Evolutionary conservation across 2,113 vertebrate genomes (phyloP).

Genomic region (Craseonycteris thonglongyai): DNA sequence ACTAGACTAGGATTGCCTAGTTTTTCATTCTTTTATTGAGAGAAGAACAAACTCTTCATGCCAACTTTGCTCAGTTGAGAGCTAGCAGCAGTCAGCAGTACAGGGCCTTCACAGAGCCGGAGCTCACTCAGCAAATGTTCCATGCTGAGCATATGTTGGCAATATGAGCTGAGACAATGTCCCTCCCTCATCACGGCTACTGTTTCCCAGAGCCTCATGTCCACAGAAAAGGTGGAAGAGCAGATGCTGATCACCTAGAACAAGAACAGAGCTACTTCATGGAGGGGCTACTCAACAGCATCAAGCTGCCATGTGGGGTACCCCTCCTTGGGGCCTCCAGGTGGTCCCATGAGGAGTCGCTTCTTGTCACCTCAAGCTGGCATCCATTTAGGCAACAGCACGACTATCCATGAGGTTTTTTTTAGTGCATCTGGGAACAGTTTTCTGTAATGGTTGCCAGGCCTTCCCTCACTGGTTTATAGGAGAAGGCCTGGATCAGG

Average conservation of each 20-base stretch:
- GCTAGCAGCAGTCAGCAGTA: slow-evolving; percentile 85
- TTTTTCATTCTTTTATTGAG: neutral
- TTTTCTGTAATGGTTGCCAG: slow-evolving; percentile 77
- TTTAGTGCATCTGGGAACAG: slow-evolving; percentile 76
- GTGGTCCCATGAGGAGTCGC: slow-evolving; percentile 66
- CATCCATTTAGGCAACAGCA: slow-evolving; percentile 68
- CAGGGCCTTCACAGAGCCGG: slow-evolving; percentile 83
- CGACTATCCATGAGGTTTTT: slow-evolving; percentile 70
- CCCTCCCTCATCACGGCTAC: slow-evolving; percentile 84
- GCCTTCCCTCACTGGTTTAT: slow-evolving; percentile 81
- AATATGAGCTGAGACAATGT: slow-evolving; percentile 83
- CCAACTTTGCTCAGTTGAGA: slow-evolving; percentile 86
- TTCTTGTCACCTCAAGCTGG: slow-evolving; percentile 81
- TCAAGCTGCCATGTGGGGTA: slow-evolving; percentile 85
- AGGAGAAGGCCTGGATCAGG: slow-evolving; percentile 87
- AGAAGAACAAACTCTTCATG: slow-evolving; percentile 75
- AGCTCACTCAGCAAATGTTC: slow-evolving; percentile 90
- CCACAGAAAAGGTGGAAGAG: slow-evolving; percentile 89
- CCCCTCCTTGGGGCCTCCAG: neutral
- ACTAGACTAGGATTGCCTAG: neutral
- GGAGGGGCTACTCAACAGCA: slow-evolving; percentile 87
- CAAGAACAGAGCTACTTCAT: slow-evolving; percentile 90
- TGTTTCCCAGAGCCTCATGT: slow-evolving; percentile 85
- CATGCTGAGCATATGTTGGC: slow-evolving; percentile 89
- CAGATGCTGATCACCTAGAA: slow-evolving; percentile 88